Evolutionary conservation across 1,140 invertebrate genomes (phyloP).

Genomic region (Drosophila eugracilis): DNA sequence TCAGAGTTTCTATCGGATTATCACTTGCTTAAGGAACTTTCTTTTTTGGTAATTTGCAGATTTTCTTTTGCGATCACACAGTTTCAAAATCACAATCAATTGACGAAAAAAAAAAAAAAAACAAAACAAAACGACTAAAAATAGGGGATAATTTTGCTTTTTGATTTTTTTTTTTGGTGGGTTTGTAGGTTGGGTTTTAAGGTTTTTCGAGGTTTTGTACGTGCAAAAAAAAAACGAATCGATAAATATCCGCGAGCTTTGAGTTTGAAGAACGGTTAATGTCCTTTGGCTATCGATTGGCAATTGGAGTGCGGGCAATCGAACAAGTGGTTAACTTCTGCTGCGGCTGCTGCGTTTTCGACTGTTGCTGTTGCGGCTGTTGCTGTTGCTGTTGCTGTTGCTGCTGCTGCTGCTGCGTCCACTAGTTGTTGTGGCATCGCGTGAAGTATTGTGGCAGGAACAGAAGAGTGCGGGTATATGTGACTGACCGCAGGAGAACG

Average conservation of each 20-base stretch:
- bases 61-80: slow-evolving; percentile 74
- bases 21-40: slow-evolving; percentile 81
- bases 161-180: slow-evolving; percentile 1
- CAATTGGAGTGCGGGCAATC: slow-evolving; percentile 14
- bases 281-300: slow-evolving; percentile 30
- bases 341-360: slow-evolving; percentile 3
- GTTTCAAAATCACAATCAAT: slow-evolving; percentile 77
- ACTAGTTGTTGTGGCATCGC: slow-evolving; percentile 60
- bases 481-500: slow-evolving; percentile 1
- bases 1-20: slow-evolving; percentile 53
- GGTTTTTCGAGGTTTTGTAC: slow-evolving; percentile 10
- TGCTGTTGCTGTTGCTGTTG: slow-evolving; percentile 24
- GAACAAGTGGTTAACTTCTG: slow-evolving; percentile 11
- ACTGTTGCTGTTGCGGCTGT: slow-evolving; percentile 10
- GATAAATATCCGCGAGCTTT: background rate
- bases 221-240: slow-evolving; percentile 37
- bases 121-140: slow-evolving; percentile 50
- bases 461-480: slow-evolving; percentile 19
- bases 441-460: slow-evolving; percentile 27
- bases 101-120: slow-evolving; percentile 65
- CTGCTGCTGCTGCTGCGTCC: slow-evolving; percentile 46
- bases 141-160: slow-evolving; percentile 16
- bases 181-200: background rate
- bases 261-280: slow-evolving; percentile 25
- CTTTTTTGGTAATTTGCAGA: slow-evolving; percentile 55